A percentile compares a stretch with the other conserved stretches of the same genome.
Evolutionary conservation across 2,888 invertebrate species (phyloP).

Genomic region (Cyrtodaria siliqua): DNA sequence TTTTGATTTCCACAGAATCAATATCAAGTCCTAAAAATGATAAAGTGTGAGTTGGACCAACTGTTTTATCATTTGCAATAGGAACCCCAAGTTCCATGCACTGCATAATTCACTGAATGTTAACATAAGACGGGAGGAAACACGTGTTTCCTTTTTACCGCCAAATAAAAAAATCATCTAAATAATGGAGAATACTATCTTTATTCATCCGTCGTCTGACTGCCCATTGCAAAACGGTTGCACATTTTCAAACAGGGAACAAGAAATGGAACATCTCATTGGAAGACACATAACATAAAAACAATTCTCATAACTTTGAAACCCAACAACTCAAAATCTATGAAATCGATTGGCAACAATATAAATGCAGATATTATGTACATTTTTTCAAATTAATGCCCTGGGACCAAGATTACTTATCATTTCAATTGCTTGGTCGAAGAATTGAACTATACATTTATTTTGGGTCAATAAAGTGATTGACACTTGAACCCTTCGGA

Average conservation of each 20-base stretch:
- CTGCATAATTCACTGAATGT: no score
- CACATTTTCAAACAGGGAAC: not conserved
- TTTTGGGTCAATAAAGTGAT: no score
- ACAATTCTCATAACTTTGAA: not conserved
- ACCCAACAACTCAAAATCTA: constrained; percentile 7
- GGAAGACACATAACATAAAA: not conserved
- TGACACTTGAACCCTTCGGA: no score
- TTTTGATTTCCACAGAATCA: not conserved
- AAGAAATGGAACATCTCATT: not conserved
- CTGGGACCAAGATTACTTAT: no score
- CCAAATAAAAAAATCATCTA: no score
- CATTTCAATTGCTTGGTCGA: no score
- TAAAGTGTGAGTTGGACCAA: not conserved
- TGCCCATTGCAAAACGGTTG: not conserved
- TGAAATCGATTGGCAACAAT: not conserved
- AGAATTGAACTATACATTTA: no score
- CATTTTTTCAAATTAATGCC: not conserved
- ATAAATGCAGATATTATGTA: constrained; percentile 7
- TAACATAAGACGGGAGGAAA: no score
- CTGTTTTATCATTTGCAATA: not conserved
- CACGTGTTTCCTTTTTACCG: no score
- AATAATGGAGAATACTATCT: no score
- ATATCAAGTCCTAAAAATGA: not conserved
- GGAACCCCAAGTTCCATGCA: no score
- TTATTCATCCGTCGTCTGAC: no score